Base-by-base conservation (phyloP, 2,888 invertebrate genomes). In the Tipula confusa region DNA sequence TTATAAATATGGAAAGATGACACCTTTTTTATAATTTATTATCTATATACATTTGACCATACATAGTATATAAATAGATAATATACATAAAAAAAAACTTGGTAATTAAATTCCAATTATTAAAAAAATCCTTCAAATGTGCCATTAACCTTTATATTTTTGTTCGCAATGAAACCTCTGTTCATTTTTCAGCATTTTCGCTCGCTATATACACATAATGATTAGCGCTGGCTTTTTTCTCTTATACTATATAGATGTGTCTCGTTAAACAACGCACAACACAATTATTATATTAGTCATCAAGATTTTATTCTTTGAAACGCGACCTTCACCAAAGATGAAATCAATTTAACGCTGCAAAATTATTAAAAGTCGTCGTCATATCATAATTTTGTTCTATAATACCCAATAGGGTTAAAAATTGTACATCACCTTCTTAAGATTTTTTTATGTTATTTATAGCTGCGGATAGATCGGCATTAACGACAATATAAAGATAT, bases 91-190 rank as follows among this genome's bases (percentile, higher is more conserved):
- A 3, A 64, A 48, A 64, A 64, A 64, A 11, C 18, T 18, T 9
- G 64, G 64, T 64, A 64, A 64, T 64, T 64, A 64, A 64, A 64
- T 64, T 64, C 24, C 64, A 64, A 64, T 64, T 64, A 64, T 24
- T 64, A 24, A 11, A 24, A 2, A 9, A 64, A 64, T 64, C 64
- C 64, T 64, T 64, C 64, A 24, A 11, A 64, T 64, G 64, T 64
- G 64, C 64, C 64, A 64, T 24, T 64, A 64, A 64, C 64, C 64
- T 64, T 64, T 64, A 18, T 64, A 64, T 64, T 15, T 64, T 18
- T 64, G 24, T 64, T 64, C 64, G 64, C 64, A 2, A n/a, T n/a
- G 24, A 64, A 64, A 24, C 64, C 64, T 64, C 24, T 64, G 4
- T 43, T n/a, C 31, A n/a, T n/a, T n/a, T n/a, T n/a, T n/a, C n/a